These are phyloP conservation scores for Arothron firmamentum DNA, from an alignment of 2,113 vertebrate genomes.

Conservation along the genomic window DNA sequence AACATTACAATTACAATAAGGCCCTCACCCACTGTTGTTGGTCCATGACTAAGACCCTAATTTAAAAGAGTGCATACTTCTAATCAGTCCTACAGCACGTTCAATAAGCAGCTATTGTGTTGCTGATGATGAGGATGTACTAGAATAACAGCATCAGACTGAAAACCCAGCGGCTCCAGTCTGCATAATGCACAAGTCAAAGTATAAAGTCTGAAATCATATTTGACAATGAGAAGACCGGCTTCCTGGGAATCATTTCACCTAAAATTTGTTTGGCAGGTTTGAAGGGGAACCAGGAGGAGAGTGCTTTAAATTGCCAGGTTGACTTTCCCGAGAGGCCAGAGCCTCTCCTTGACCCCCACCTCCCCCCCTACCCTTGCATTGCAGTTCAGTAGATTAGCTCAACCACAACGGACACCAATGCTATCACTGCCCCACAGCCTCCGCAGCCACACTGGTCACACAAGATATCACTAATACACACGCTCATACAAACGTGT, in stretches of 20 bases:
- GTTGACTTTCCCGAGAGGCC: conserved; percentile 45
- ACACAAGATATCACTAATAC: conserved; percentile 44
- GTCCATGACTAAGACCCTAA: too few species aligned
- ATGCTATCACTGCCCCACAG: conserved; percentile 58
- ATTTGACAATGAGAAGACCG: background rate
- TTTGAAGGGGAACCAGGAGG: conserved; percentile 7
- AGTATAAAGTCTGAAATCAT: background rate
- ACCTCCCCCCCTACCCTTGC: background rate
- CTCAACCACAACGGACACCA: conserved; percentile 53
- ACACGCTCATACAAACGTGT: conserved; percentile 7
- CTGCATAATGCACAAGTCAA: background rate
- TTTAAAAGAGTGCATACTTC: too few species aligned
- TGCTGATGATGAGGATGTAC: too few species aligned
- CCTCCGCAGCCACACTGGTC: conserved; percentile 47
- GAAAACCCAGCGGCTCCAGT: background rate
- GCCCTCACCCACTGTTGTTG: too few species aligned
- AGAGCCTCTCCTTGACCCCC: conserved; percentile 66
- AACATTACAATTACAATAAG: too few species aligned
- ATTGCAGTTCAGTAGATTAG: conserved; percentile 68
- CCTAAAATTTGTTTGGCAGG: conserved; percentile 35
- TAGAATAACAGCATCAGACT: too few species aligned
- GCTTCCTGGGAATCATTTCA: conserved; percentile 40
- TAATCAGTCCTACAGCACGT: too few species aligned
- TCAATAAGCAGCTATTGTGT: too few species aligned
- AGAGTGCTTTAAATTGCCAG: conserved; percentile 40